Conservation (phyloP, 2,888 invertebrate genomes). For the Dasysyrphus albostriatus region DNA sequence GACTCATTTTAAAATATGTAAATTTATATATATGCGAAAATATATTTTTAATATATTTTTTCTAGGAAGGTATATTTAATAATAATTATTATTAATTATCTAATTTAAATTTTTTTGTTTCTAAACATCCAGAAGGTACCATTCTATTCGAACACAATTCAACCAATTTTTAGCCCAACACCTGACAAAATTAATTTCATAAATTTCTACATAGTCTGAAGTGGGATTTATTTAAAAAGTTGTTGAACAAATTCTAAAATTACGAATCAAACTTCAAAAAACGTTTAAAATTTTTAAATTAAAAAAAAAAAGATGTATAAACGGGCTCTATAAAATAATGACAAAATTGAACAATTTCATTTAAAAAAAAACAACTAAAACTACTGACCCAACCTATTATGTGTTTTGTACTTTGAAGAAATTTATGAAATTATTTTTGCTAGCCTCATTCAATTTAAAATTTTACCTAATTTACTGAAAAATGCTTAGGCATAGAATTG, state of each 20-base stretch:
- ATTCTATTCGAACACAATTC: conserved; percentile 51
- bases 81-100: background rate
- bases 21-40: background rate
- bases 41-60: background rate
- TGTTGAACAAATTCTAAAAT: no score
- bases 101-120: conserved; percentile 30
- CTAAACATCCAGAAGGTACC: conserved; percentile 49
- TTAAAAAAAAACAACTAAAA: no score
- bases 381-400: background rate
- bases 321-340: no score
- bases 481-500: conserved; percentile 29
- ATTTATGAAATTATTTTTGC: conserved; percentile 80
- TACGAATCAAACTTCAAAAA: no score
- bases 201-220: conserved; percentile 41
- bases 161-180: conserved; percentile 80
- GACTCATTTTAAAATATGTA: conserved; percentile 9
- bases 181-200: conserved; percentile 81
- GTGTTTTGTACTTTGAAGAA: background rate
- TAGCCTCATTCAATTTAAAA: conserved; percentile 80
- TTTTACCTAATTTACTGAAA: conserved; percentile 51
- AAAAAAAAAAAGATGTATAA: no score
- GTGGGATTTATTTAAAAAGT: no score
- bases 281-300: no score
- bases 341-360: no score
- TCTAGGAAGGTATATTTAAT: background rate